Evolutionary conservation across 1,140 invertebrate genomes (phyloP).

Genomic region (Aphaenogaster floridana): DNA sequence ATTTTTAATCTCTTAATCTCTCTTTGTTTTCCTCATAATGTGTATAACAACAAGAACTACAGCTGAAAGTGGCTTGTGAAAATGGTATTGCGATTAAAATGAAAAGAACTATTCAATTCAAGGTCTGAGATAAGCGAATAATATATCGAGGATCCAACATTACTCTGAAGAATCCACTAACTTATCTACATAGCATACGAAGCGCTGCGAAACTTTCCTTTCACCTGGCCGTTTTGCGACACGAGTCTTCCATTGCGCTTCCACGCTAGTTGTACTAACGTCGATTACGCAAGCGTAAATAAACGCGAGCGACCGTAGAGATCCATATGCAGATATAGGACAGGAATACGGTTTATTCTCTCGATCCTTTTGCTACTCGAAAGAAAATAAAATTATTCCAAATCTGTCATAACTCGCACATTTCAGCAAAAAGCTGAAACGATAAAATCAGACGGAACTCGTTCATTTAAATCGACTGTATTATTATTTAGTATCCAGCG

Average conservation of each 20-base stretch:
- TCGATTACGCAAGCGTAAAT: conserved; percentile 51
- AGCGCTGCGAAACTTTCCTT: conserved; percentile 71
- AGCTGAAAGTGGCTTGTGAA: neutral
- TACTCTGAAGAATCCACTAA: neutral
- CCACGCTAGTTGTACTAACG: conserved; percentile 1
- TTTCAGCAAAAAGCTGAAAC: neutral
- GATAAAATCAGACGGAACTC: neutral
- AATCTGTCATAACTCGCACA: neutral
- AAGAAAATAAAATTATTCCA: conserved; percentile 6
- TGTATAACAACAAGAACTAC: neutral
- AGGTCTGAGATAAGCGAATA: conserved; percentile 13
- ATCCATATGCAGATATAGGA: conserved; percentile 10
- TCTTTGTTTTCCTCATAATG: neutral
- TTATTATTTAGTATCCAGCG: neutral
- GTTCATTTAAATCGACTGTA: neutral
- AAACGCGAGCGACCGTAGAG: conserved; percentile 15
- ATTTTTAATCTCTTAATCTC: conserved; percentile 10
- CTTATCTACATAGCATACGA: neutral
- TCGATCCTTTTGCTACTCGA: neutral
- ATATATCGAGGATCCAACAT: conserved; percentile 7
- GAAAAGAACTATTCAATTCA: conserved; percentile 18
- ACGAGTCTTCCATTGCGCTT: conserved; percentile 67
- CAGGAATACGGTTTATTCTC: neutral
- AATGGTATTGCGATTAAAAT: neutral
- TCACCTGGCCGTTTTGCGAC: conserved; percentile 76